Evolutionary conservation across 2,113 vertebrate genomes (phyloP).

Genomic region (rabbit (Oryctolagus cuniculus)): mOryCun1.1 NC_091453.1:76742501-76743000

Average conservation of each 20-base stretch:
- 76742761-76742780: neutral
- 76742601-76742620: neutral
- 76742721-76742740: neutral
- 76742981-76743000: neutral
- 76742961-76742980: neutral
- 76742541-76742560: neutral
- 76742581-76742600: neutral
- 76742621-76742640: conserved; percentile 15
- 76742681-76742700: neutral
- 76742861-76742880: neutral
- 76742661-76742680: neutral
- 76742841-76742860: neutral
- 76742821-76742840: neutral
- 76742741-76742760: neutral
- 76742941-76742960: neutral
- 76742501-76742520: neutral
- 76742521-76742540: conserved; percentile 12
- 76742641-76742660: neutral
- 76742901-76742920: neutral
- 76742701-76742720: neutral
- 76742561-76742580: neutral
- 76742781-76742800: neutral
- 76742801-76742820: neutral
- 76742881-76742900: neutral
- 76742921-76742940: neutral